These are phyloP conservation scores for Busseola fusca DNA, from an alignment of 2,888 invertebrate genomes.

Conservation along the genomic window DNA sequence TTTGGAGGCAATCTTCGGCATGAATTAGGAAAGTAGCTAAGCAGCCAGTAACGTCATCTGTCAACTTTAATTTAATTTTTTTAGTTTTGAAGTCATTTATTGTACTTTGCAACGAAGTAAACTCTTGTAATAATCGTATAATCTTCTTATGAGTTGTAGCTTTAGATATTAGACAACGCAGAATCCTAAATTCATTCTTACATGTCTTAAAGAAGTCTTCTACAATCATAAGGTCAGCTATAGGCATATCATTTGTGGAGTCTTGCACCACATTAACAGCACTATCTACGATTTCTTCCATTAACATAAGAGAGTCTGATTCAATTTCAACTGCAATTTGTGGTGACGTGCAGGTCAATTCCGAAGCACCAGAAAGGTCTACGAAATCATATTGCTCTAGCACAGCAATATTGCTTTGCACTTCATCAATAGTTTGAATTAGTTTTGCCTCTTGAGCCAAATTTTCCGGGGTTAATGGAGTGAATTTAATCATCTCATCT, in stretches of 20 bases:
- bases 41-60: constrained; percentile 69
- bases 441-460: constrained; percentile 76
- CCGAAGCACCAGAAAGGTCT: constrained; percentile 75
- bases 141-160: constrained; percentile 76
- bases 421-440: constrained; percentile 76
- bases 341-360: constrained; percentile 71
- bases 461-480: constrained; percentile 66
- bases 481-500: constrained; percentile 78
- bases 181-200: constrained; percentile 77
- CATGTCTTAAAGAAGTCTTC: constrained; percentile 79
- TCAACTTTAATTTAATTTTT: constrained; percentile 63
- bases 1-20: constrained; percentile 72
- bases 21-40: constrained; percentile 71
- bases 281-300: constrained; percentile 75
- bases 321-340: constrained; percentile 74
- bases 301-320: constrained; percentile 73
- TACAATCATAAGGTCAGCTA: constrained; percentile 74
- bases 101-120: constrained; percentile 69
- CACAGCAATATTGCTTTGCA: constrained; percentile 79
- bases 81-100: constrained; percentile 74
- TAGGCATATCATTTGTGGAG: constrained; percentile 67
- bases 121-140: constrained; percentile 80
- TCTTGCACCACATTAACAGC: constrained; percentile 75
- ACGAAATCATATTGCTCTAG: constrained; percentile 81
- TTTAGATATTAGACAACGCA: constrained; percentile 75